phyloP scores from a whole-genome alignment of 2,797 vertebrate genomes.

The Tokudaia muenninki region DNA sequence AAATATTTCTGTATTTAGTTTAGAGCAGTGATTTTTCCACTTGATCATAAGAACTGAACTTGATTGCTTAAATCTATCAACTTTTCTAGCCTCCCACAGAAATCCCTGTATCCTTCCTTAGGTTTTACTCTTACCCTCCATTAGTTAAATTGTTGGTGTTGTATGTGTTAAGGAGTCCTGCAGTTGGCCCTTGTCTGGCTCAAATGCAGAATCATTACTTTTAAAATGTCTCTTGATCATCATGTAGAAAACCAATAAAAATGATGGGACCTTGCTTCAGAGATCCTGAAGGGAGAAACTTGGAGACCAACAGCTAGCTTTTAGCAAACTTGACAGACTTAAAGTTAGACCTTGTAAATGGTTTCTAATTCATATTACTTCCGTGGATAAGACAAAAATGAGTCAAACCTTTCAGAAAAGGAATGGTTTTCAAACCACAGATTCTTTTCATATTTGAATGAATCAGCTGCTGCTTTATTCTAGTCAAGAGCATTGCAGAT shows the following conservation, averaged over 20 bases:
- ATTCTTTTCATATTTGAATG: neutral
- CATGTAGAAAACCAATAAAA: constrained; percentile 21
- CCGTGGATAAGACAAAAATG: neutral
- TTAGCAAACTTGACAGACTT: neutral
- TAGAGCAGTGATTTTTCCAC: neutral
- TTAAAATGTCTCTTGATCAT: neutral
- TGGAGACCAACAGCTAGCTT: neutral
- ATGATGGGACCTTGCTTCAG: neutral
- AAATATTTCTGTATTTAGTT: constrained; percentile 33
- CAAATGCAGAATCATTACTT: neutral
- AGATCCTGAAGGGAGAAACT: neutral
- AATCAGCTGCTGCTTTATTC: neutral
- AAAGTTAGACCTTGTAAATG: neutral
- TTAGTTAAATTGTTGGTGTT: neutral
- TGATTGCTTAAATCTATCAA: neutral
- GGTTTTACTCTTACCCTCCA: no score
- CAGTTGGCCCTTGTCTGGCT: neutral
- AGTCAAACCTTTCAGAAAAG: neutral
- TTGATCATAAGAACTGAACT: neutral
- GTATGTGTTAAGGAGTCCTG: neutral
- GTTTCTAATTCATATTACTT: neutral
- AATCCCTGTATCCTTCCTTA: neutral
- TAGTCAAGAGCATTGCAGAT: neutral
- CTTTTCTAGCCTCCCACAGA: neutral
- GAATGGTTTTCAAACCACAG: neutral